phyloP scores from a whole-genome alignment of 1,140 invertebrate genomes.

The Bombus confusus region DNA sequence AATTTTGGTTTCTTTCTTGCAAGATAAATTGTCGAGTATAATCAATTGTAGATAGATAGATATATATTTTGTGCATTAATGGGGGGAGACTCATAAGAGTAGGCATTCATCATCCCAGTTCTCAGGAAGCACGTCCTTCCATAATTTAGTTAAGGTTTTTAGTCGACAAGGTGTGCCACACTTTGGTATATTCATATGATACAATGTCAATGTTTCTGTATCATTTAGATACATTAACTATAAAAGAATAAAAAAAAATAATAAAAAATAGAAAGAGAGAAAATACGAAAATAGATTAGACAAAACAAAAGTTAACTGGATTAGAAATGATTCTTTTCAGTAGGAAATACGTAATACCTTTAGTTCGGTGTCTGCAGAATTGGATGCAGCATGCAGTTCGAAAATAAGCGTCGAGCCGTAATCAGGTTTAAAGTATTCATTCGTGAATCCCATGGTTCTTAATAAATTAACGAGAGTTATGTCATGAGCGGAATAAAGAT shows the following conservation, averaged over 20 bases:
- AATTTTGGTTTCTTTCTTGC: neutral
- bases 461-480: conserved; percentile 88
- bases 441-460: conserved; percentile 86
- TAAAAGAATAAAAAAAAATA: neutral
- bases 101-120: conserved; percentile 83
- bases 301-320: neutral
- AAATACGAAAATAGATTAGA: neutral
- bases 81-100: neutral
- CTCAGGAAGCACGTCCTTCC: conserved; percentile 80
- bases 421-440: conserved; percentile 86
- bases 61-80: neutral
- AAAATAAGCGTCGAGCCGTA: conserved; percentile 87
- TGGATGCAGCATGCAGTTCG: conserved; percentile 79
- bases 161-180: conserved; percentile 82
- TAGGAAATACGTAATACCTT: conserved; percentile 69
- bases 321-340: neutral
- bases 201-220: conserved; percentile 44
- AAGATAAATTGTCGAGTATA: neutral
- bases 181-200: conserved; percentile 78
- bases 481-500: conserved; percentile 89
- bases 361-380: conserved; percentile 67
- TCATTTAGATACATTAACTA: conserved; percentile 72
- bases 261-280: conserved; percentile 15
- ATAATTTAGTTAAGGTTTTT: conserved; percentile 75
- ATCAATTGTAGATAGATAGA: no score